Conservation (phyloP, 2,113 vertebrate species). For the Brevimyrus niger region DNA sequence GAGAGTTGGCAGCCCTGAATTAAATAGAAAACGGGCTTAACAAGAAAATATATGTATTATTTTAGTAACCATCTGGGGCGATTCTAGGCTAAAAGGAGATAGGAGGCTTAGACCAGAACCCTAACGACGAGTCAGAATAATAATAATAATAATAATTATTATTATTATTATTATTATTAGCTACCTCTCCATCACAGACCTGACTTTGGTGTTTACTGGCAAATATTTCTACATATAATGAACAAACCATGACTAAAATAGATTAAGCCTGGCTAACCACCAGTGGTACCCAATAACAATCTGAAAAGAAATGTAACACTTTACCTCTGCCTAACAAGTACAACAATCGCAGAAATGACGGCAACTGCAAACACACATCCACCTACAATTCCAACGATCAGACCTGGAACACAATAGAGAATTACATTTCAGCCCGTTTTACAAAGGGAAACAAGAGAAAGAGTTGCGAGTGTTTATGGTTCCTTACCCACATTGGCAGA, state of each 20-base stretch:
- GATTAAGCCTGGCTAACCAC: neutral
- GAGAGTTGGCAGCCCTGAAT: neutral
- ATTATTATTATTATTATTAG: no score
- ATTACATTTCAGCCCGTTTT: neutral
- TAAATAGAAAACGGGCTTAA: neutral
- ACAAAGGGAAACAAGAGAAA: neutral
- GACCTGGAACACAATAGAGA: constrained; percentile 29
- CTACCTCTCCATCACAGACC: neutral
- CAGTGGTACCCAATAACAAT: neutral
- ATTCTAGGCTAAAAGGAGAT: neutral
- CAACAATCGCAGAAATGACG: constrained; percentile 19
- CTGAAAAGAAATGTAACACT: neutral
- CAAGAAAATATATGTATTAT: neutral
- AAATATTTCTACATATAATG: neutral
- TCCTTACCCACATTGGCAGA: constrained; percentile 23
- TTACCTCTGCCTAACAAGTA: constrained; percentile 38
- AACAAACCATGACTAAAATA: neutral
- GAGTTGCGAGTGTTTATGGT: neutral
- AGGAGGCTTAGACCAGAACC: neutral
- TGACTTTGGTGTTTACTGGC: neutral
- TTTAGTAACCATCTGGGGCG: neutral
- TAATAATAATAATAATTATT: no score
- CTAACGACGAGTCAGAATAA: neutral
- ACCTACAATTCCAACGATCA: constrained; percentile 41
- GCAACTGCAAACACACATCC: constrained; percentile 39